A percentile compares a stretch with the other conserved stretches of the same genome.
Evolutionary conservation across 2,113 vertebrate genomes (phyloP).

Genomic region (Ellobius talpinus): DNA sequence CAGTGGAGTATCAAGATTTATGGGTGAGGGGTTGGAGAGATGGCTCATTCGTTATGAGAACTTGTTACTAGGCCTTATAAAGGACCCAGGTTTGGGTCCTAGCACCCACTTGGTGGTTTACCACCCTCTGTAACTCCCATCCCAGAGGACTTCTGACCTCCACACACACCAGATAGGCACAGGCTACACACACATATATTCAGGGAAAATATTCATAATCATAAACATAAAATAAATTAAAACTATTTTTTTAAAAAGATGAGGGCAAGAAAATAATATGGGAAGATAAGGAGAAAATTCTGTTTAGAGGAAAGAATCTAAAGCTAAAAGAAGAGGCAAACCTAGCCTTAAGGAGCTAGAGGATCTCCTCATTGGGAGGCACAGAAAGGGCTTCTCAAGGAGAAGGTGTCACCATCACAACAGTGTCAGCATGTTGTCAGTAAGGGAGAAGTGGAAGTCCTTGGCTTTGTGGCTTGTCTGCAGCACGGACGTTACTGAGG

Average conservation of each 20-base stretch:
- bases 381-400: not conserved
- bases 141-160: not conserved
- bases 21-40: not conserved
- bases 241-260: not conserved
- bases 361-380: not conserved
- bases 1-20: not conserved
- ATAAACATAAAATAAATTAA: not conserved
- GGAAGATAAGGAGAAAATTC: slow-evolving; percentile 14
- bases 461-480: no score
- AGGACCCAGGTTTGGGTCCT: not conserved
- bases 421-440: no score
- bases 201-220: not conserved
- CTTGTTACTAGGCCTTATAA: not conserved
- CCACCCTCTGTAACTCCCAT: not conserved
- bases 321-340: not conserved
- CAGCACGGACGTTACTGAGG: fast-evolving
- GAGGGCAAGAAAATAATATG: not conserved
- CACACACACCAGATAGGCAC: not conserved
- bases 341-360: not conserved
- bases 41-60: not conserved
- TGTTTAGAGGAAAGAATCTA: not conserved
- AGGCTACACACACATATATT: not conserved
- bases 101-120: not conserved
- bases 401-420: not conserved
- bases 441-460: not conserved